A percentile compares a stretch with the other conserved stretches of the same genome.
These are phyloP conservation scores for Benthosema pterotum DNA, from an alignment of 2,797 vertebrate species.

Conservation along the genomic window DNA sequence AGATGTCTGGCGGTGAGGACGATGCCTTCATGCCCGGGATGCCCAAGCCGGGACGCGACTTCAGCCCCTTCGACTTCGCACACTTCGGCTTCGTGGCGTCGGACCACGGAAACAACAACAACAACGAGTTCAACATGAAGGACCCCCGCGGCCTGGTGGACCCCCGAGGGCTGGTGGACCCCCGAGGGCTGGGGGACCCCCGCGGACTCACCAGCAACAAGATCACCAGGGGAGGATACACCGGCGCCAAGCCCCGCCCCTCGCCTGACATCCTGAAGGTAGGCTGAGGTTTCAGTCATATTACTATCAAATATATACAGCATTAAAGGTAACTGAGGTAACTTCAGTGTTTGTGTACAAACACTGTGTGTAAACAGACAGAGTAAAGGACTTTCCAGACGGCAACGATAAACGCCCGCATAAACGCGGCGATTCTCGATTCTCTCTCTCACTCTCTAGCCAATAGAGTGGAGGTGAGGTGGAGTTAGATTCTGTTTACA, in stretches of 20 bases:
- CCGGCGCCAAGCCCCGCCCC: constrained; percentile 80
- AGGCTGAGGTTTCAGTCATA: too few species aligned
- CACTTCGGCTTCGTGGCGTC: constrained; percentile 92
- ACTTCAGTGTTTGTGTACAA: too few species aligned
- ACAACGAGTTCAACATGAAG: constrained; percentile 76
- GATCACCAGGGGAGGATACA: constrained; percentile 68
- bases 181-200: constrained; percentile 84
- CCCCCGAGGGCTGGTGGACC: too few species aligned
- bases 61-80: constrained; percentile 95
- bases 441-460: too few species aligned
- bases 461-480: too few species aligned
- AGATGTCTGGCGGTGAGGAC: constrained; percentile 79
- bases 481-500: too few species aligned
- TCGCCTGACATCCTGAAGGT: constrained; percentile 84
- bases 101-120: constrained; percentile 45
- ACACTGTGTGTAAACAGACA: too few species aligned
- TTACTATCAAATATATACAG: too few species aligned
- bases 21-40: constrained; percentile 90
- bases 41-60: constrained; percentile 94
- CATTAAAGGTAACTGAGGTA: too few species aligned
- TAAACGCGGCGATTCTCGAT: too few species aligned
- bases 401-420: too few species aligned
- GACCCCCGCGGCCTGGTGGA: constrained; percentile 80
- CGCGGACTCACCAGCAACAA: constrained; percentile 77
- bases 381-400: too few species aligned